Base-by-base conservation (phyloP, 2,113 vertebrate species). In the Casuarius casuarius region DNA sequence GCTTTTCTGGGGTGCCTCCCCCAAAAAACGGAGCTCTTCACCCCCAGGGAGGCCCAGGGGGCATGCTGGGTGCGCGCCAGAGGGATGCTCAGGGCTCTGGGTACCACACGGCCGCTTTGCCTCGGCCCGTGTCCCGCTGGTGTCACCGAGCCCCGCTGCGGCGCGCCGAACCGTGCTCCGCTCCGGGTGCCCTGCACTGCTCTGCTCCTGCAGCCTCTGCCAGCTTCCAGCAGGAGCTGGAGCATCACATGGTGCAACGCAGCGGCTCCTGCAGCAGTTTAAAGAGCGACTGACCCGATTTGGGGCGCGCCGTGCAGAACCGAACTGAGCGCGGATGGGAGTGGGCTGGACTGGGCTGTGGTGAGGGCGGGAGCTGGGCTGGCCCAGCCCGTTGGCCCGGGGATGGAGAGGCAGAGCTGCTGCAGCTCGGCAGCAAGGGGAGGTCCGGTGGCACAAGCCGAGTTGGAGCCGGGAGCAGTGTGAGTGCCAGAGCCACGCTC, bases 161-260 rank as follows among this genome's bases (percentile, higher is more conserved):
- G 61, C 38, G 25, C 44, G 46, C 58, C 59, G 68, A 63, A 51
- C 78, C 81, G 59, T 7, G 46, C 67, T 58, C 62, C 7, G 59
- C 63, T 25, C 51, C 54, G 78, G 54, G 54, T 85, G 33, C 78
- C 91, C 88, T 48, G 84, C 80, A 61, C 87, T 70, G 73, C 35
- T 48, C 35, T 65, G 87, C 66, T 93, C 82, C 74, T 48, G 66
- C 84, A 82, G 71, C 54, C 89, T 81, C 91, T 51, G 85, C 74
- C 94, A 23, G 72, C 72, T 91, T 80, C 75, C 71, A 65, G 16
- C 61, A 35, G 62, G 80, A 78, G 93, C 76, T 15, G 61, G 66
- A 86, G 88, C 91, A 96, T 95, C 95, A 95, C 95, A 91, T 89
- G 95, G 95, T 89, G 95, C 91, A 29, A 67, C 81, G 87, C 54